These are phyloP conservation scores for Phyllostomus hastatus DNA, from an alignment of 2,113 vertebrate genomes.

Conservation along the genomic window DNA sequence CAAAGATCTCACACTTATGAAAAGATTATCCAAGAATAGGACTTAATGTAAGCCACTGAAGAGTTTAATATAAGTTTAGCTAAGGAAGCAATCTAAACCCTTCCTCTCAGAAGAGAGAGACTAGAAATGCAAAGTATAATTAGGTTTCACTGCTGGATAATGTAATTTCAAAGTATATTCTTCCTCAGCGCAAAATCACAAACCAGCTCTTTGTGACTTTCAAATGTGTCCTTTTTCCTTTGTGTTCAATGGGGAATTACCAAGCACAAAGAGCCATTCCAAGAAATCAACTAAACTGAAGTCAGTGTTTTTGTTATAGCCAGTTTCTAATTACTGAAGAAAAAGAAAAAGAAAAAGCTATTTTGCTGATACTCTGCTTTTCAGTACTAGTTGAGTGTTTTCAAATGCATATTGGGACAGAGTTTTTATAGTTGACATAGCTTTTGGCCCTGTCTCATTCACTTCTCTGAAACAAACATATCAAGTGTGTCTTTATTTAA, in stretches of 20 bases:
- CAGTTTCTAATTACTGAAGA: neutral
- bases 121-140: conserved; percentile 55
- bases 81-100: conserved; percentile 40
- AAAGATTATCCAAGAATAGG: conserved; percentile 31
- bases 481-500: conserved; percentile 57
- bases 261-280: conserved; percentile 40
- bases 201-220: conserved; percentile 35
- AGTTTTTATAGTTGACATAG: neutral
- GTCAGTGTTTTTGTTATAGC: conserved; percentile 22
- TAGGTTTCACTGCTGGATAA: conserved; percentile 42
- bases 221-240: conserved; percentile 14
- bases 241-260: conserved; percentile 53
- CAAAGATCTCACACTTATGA: neutral
- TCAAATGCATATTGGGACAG: neutral
- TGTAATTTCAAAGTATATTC: conserved; percentile 59
- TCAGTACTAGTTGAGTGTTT: conserved; percentile 3
- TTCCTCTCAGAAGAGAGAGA: conserved; percentile 5
- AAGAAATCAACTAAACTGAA: conserved; percentile 44
- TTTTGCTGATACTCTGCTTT: conserved; percentile 21
- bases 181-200: conserved; percentile 56
- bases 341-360: neutral
- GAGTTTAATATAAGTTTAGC: conserved; percentile 32
- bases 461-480: conserved; percentile 46
- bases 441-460: conserved; percentile 15
- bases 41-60: neutral